Evolutionary conservation across 2,797 vertebrate genomes (phyloP).

Genomic region (Ibycter americanus): DNA sequence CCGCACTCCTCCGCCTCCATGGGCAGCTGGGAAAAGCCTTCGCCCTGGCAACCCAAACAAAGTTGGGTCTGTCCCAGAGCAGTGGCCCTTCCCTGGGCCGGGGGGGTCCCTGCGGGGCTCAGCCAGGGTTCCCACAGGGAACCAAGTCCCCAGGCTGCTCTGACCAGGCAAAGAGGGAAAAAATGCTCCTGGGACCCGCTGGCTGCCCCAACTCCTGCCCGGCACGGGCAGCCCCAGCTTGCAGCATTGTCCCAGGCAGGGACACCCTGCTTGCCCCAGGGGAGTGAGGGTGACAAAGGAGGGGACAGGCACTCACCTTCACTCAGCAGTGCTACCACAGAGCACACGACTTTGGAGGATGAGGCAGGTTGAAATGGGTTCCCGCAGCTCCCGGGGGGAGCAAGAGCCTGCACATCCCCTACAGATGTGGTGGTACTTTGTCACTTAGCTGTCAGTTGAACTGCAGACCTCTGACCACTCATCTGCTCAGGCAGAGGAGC

Average conservation of each 20-base stretch:
- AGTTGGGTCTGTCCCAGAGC: background rate
- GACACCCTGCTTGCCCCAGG: background rate
- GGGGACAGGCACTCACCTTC: background rate
- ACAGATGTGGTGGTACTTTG: background rate
- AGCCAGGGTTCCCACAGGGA: background rate
- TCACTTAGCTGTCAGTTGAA: background rate
- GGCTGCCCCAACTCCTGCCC: background rate
- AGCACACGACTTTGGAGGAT: rapidly evolving
- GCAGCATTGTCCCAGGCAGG: rapidly evolving
- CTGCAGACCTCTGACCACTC: background rate
- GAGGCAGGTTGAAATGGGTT: background rate
- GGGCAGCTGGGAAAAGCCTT: background rate
- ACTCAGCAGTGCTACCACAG: rapidly evolving
- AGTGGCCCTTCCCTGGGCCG: background rate
- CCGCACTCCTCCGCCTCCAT: background rate
- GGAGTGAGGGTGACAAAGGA: background rate
- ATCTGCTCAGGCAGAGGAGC: background rate
- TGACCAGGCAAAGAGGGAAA: background rate
- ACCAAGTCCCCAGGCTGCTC: background rate
- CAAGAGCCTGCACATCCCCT: background rate
- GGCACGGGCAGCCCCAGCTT: background rate
- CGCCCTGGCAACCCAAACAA: slow-evolving; percentile 47
- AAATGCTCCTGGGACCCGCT: background rate
- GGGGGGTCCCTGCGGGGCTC: background rate
- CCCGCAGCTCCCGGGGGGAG: background rate